phyloP scores from a whole-genome alignment of 2,888 invertebrate species.

The Oligia fasciuncula region DNA sequence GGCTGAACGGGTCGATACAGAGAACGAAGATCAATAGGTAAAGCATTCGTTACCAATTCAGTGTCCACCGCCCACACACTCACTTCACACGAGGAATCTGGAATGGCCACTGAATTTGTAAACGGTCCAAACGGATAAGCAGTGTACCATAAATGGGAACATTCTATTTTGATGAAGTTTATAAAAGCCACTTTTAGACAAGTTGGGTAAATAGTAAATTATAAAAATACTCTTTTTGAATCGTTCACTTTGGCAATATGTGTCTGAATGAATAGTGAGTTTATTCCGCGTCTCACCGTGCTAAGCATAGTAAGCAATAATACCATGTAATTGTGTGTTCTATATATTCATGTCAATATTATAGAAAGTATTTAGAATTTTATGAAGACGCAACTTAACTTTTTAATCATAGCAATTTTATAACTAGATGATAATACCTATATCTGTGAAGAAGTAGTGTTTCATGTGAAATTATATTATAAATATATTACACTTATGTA shows the following conservation, averaged over 20 bases:
- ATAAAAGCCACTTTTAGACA: conserved; percentile 6
- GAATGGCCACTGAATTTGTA: conserved; percentile 59
- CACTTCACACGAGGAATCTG: conserved; percentile 12
- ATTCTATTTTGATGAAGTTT: conserved; percentile 45
- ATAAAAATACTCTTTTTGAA: conserved; percentile 29
- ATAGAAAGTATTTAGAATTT: conserved; percentile 15
- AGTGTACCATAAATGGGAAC: conserved; percentile 40
- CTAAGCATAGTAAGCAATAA: neutral
- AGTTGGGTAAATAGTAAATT: conserved; percentile 4
- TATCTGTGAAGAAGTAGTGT: conserved; percentile 15
- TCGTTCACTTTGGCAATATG: conserved; percentile 11
- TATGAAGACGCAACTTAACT: conserved; percentile 5
- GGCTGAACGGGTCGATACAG: conserved; percentile 62
- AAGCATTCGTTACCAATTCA: conserved; percentile 56
- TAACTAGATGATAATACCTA: conserved; percentile 4
- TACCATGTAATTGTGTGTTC: conserved; percentile 16
- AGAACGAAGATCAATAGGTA: conserved; percentile 55
- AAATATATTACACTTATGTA: neutral
- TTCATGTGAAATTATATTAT: conserved; percentile 5
- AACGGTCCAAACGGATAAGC: conserved; percentile 38
- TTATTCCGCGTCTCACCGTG: conserved; percentile 5
- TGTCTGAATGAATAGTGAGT: conserved; percentile 4
- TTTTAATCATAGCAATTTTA: conserved; percentile 1
- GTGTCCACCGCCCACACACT: conserved; percentile 39
- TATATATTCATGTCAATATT: conserved; percentile 11